Evolutionary conservation across 2,113 vertebrate genomes (phyloP), one percentile per base, ranked within the genome.

Genomic region (Megaceryle maxima): DNA sequence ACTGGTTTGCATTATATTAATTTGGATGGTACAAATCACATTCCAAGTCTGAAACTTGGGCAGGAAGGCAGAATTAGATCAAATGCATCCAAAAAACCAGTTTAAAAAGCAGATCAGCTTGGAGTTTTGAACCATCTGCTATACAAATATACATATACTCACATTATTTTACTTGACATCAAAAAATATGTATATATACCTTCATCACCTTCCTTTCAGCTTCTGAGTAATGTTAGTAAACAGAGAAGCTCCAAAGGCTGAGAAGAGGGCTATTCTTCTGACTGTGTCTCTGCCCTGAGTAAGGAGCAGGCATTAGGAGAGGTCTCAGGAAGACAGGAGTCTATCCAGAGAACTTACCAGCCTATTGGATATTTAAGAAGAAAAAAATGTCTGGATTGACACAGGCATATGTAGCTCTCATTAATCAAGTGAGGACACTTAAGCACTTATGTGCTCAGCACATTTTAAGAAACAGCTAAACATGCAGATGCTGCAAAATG

Each of bases 151-250:
- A 10, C 56, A 63, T 3, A 2, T 0, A 63, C 6, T 39, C 33
- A 31, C 56, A 59, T 6, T 28, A 9, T 25, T 79, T 76, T 41
- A 73, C 73, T 83, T 78, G 81, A 25, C 19, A 64, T 50, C 26
- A 29, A 50, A 78, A 75, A 13, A 39, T 25, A 69, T 3, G 21
- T 25, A 0, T 1, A 21, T 25, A 0, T 1, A 19, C 25, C 29
- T 33, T 53, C 68, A 64, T 28, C 28, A 1, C 13, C 19, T 78
- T 67, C 57, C 50, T 86, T 87, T 51, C 53, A 79, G 53, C 46
- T 73, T 82, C 53, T 83, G 33, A 80, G 37, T 11, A 74, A 28
- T 1, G 0, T n/a, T 3, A 69, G 37, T 13, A 90, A 83, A 56
- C 53, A 83, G 72, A 24, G 1, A 22, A 74, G 12, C 13, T 67